phyloP scores from a whole-genome alignment of 92 coral and sea anemone species.

The Porites lobata region DNA sequence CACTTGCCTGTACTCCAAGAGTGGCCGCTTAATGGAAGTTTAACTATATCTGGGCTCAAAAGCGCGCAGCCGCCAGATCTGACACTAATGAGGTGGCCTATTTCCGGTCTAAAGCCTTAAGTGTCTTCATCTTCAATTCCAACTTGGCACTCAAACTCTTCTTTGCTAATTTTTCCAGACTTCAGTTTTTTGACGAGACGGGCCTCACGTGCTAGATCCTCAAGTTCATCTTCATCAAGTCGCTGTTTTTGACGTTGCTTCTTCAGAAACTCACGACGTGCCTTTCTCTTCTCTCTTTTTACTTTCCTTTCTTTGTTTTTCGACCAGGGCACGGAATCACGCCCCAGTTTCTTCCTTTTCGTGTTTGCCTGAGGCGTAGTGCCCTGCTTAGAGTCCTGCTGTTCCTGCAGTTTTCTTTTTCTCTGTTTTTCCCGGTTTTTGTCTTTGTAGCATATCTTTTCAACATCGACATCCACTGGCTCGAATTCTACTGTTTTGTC shows the following conservation, averaged over 20 bases:
- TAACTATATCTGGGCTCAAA: too few species aligned
- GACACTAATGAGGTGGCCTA: too few species aligned
- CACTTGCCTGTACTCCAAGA: too few species aligned
- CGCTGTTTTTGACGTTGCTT: constrained; percentile 69
- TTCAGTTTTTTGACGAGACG: constrained; percentile 88
- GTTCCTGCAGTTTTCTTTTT: constrained; percentile 68
- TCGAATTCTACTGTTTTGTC: constrained; percentile 78
- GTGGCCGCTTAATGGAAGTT: too few species aligned
- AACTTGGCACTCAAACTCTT: constrained; percentile 76
- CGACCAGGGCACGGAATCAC: constrained; percentile 84
- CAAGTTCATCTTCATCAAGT: constrained; percentile 85
- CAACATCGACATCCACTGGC: constrained; percentile 76
- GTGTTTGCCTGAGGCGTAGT: not conserved
- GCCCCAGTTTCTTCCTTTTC: constrained; percentile 54
- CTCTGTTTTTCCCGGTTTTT: constrained; percentile 91
- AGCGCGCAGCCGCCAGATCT: too few species aligned
- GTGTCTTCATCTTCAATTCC: constrained; percentile 15
- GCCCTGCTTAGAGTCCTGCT: constrained; percentile 20
- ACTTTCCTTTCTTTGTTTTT: constrained; percentile 77
- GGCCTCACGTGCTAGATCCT: constrained; percentile 90
- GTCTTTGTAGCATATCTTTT: constrained; percentile 78
- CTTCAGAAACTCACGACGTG: constrained; percentile 70
- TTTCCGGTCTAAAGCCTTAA: not conserved
- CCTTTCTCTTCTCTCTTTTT: constrained; percentile 85
- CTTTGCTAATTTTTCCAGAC: constrained; percentile 86